These are phyloP conservation scores for Syncerus caffer DNA, from an alignment of 2,797 vertebrate species.

Conservation along the genomic window DNA sequence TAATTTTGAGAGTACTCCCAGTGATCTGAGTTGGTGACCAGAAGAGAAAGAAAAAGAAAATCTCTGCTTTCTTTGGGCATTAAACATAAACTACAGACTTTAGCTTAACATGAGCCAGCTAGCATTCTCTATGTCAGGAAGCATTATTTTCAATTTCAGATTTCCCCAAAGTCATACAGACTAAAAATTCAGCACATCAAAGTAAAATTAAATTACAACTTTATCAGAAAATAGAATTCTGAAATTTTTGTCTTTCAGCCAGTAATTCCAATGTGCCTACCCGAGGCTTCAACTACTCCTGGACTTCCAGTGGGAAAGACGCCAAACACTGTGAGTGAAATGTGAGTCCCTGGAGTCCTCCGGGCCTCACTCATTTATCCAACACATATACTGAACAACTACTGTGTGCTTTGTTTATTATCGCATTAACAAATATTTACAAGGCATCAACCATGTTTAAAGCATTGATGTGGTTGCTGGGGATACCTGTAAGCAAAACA, in stretches of 20 bases:
- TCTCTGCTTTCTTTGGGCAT: not conserved
- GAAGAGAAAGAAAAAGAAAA: not conserved
- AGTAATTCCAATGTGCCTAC: not conserved
- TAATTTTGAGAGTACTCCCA: not conserved
- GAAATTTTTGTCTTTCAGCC: conserved; percentile 64
- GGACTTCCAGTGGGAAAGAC: not conserved
- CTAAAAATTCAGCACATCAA: conserved; percentile 40
- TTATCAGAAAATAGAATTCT: conserved; percentile 26
- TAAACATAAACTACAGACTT: conserved; percentile 29
- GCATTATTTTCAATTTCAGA: not conserved
- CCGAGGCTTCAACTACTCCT: not conserved
- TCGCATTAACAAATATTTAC: not conserved
- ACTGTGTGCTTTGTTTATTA: not conserved
- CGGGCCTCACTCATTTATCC: not conserved
- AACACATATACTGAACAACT: not conserved
- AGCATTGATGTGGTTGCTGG: not conserved
- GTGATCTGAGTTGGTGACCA: not conserved
- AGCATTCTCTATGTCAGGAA: not conserved
- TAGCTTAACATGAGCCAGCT: not conserved
- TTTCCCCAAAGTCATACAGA: conserved; percentile 18
- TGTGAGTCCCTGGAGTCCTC: not conserved
- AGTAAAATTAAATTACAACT: conserved; percentile 35
- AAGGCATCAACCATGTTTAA: not conserved
- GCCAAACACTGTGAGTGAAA: conserved; percentile 18
- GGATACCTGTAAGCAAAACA: not conserved